Conservation (phyloP, 1,140 invertebrate genomes). For the Kradibia gibbosae region DNA sequence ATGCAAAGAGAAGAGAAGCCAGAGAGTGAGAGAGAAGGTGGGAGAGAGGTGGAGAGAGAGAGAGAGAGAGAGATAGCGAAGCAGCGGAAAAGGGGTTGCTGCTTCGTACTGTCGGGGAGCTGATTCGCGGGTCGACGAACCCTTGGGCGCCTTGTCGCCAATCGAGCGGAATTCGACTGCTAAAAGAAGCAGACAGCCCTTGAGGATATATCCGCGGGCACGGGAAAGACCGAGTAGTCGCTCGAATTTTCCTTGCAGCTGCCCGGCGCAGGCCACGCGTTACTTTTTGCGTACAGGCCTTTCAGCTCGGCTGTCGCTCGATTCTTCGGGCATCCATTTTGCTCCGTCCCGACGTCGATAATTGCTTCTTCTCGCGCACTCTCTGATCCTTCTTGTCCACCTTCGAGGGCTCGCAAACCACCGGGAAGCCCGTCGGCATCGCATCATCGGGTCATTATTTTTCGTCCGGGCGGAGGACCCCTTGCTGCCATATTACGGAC, state of each 20-base stretch:
- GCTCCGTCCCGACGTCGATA: not conserved
- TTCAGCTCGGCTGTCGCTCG: not conserved
- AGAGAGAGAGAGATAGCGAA: not conserved
- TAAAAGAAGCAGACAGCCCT: slow-evolving; percentile 42
- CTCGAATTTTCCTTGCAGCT: slow-evolving; percentile 36
- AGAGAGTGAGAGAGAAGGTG: slow-evolving; percentile 8
- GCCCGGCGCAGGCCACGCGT: too few relatives aligned
- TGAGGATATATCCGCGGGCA: too few relatives aligned
- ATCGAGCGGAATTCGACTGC: slow-evolving; percentile 55
- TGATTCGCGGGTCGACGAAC: slow-evolving; percentile 54
- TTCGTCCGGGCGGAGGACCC: too few relatives aligned
- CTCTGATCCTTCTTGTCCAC: too few relatives aligned
- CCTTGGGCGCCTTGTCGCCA: slow-evolving; percentile 45
- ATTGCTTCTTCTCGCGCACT: not conserved
- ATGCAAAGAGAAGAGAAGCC: not conserved
- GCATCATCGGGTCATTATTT: too few relatives aligned
- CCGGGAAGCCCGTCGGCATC: too few relatives aligned
- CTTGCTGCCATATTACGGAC: too few relatives aligned
- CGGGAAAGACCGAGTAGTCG: slow-evolving; percentile 38
- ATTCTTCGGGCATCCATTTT: not conserved
- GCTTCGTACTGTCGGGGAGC: slow-evolving; percentile 43
- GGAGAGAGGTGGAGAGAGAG: too few relatives aligned
- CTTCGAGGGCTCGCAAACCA: too few relatives aligned
- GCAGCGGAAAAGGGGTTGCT: slow-evolving; percentile 15
- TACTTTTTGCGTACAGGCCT: not conserved